Evolutionary conservation across 2,888 invertebrate species (phyloP), one percentile per base, ranked within the genome.

Genomic region (Aphidius colemani): DNA sequence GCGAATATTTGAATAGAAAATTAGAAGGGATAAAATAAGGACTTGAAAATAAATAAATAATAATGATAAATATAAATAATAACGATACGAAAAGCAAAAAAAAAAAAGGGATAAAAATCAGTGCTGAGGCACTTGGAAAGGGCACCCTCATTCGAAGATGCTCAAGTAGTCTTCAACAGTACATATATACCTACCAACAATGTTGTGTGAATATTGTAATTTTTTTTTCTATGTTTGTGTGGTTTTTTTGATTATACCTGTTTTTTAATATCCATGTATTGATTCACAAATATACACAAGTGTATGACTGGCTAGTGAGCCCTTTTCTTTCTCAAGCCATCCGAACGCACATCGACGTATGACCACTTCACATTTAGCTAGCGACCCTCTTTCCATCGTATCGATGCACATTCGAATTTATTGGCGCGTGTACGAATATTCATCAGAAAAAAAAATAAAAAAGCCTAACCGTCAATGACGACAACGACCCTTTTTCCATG

Each of bases 381-480:
- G 73, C 78, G 79, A 79, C 78, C 79, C 65, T 61, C 77, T 77
- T 77, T 74, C 57, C 76, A 77, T 76, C 30, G 30, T 30, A 30
- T 30, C 75, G 57, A 73, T 75, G 76, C 77, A 72, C 78, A 81
- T 81, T 81, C 78, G 77, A 77, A 79, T 77, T 80, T 79, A 79
- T 79, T 80, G 79, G 78, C 79, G 80, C 80, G 79, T 80, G 76
- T 75, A 76, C 73, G 78, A 78, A 78, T 78, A 78, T 78, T 78
- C 78, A 77, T 78, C 75, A 77, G 75, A 74, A 75, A 74, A 70
- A 69, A 70, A 30, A 30, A 30, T 65, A 69, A 57, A 60, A 41
- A 45, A 55, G 61, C 66, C 62, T 66, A 62, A 67, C 65, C 65
- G 62, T 64, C 61, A 66, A 66, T 62, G 60, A 67, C 63, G 51